Evolutionary conservation across 2,888 invertebrate genomes (phyloP).

Genomic region (Pristionchus arcanus): DNA sequence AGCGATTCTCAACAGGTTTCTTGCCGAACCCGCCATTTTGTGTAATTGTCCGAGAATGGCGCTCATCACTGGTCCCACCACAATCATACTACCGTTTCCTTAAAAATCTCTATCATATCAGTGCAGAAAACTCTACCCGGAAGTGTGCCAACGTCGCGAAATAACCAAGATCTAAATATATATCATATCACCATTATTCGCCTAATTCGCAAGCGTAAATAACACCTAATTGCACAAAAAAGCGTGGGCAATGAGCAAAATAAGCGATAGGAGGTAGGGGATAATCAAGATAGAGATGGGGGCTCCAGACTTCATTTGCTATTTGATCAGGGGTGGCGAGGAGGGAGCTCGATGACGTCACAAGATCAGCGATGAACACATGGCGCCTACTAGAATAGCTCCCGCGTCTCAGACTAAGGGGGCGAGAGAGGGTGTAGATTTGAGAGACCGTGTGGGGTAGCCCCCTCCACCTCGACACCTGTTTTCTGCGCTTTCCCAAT

Average conservation of each 20-base stretch:
- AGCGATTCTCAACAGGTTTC: no score
- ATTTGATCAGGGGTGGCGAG: neutral
- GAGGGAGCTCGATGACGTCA: neutral
- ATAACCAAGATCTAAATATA: no score
- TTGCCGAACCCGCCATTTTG: no score
- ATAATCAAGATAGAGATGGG: neutral
- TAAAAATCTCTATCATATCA: neutral
- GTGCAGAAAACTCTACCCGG: neutral
- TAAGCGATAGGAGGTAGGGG: neutral
- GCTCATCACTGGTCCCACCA: no score
- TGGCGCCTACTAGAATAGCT: slow-evolving; percentile 39
- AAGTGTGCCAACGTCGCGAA: neutral
- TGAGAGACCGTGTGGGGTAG: neutral
- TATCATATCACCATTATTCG: no score
- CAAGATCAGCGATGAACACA: slow-evolving; percentile 1
- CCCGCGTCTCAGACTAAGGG: neutral
- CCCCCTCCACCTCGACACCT: neutral
- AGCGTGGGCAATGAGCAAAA: neutral
- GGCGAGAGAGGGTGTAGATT: neutral
- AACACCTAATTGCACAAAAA: neutral
- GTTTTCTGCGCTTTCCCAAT: slow-evolving; percentile 30
- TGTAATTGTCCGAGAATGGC: no score
- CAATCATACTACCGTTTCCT: neutral
- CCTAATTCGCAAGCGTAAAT: no score
- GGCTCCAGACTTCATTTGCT: slow-evolving; percentile 11